phyloP scores from a whole-genome alignment of 2,113 vertebrate species.

The Cyanocitta stelleri region DNA sequence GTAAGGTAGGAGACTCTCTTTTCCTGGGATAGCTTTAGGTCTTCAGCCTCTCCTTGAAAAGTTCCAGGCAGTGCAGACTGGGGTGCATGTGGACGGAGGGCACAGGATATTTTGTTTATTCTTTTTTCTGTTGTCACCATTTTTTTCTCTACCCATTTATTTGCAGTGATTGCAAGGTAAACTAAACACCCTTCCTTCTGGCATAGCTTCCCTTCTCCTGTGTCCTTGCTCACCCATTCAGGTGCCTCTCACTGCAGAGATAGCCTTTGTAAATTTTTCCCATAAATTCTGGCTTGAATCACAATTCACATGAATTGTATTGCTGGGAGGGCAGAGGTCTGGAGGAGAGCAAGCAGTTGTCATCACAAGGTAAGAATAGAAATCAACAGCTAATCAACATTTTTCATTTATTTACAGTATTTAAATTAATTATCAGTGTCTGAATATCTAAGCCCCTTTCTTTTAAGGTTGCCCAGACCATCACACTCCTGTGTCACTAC shows the following conservation, averaged over 20 bases:
- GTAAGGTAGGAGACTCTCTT: neutral
- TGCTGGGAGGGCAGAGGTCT: neutral
- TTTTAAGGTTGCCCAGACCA: neutral
- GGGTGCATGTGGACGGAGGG: rapidly evolving
- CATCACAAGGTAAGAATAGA: neutral
- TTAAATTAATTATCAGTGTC: neutral
- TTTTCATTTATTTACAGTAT: neutral
- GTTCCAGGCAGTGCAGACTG: neutral
- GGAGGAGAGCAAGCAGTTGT: neutral
- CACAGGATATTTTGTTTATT: neutral
- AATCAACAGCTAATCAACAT: neutral
- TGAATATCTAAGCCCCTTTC: neutral
- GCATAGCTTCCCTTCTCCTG: neutral
- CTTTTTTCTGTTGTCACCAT: neutral
- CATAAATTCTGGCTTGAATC: neutral
- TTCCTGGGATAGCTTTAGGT: neutral
- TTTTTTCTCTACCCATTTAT: neutral
- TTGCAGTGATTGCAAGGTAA: neutral
- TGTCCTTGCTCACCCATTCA: rapidly evolving
- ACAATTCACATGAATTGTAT: neutral
- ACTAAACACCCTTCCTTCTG: neutral
- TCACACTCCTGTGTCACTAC: neutral
- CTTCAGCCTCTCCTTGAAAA: neutral
- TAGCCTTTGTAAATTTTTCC: neutral
- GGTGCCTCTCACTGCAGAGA: neutral